Base-by-base conservation (phyloP, 2,797 vertebrate species). In the Propithecus perrieri region DNA sequence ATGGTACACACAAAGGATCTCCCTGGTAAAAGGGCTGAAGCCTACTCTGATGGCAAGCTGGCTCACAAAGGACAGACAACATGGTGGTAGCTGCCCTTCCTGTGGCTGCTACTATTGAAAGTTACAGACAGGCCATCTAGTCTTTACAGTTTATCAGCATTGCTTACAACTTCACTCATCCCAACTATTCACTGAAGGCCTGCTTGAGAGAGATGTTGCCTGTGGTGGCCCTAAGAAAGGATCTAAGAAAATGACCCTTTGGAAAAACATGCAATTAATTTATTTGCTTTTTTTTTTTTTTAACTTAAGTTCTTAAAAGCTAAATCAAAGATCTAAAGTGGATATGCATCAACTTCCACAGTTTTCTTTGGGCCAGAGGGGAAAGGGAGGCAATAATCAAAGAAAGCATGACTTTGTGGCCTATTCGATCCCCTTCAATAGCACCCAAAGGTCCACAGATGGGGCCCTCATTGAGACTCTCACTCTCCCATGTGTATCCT, bases 271-370 rank as follows among this genome's bases (percentile, higher is more conserved):
- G 50, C 33, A 22, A 35, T 24, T 78, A 43, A 41, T 59, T 59
- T 80, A 80, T 28, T 17, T 46, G 24, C 8, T 46, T 76, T 35
- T 63, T 63, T 41, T 41, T 41, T 41, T 41, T 91, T 57, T 41
- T 63, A 1, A 94, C 3, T 61, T 92, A 81, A 69, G 28, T n/a
- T 89, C 74, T 93, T 86, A 74, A 83, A 92, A 95, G 61, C 33
- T 30, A 92, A 95, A 78, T 83, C 55, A 78, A 96, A 87, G 72
- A 67, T 35, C 24, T 4, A 71, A 92, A 71, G 61, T 78, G 76
- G 15, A 65, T 48, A 11, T 87, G 26, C 2, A 80, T 15, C 30
- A 83, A 59, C 14, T 67, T 85, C 65, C 65, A 46, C 0, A 38
- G 43, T 85, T 50, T 89, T 93, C 57, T 67, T 81, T 76, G 61